Base-by-base conservation (phyloP, 2,797 vertebrate genomes). In the Macroramphosus scolopax region DNA sequence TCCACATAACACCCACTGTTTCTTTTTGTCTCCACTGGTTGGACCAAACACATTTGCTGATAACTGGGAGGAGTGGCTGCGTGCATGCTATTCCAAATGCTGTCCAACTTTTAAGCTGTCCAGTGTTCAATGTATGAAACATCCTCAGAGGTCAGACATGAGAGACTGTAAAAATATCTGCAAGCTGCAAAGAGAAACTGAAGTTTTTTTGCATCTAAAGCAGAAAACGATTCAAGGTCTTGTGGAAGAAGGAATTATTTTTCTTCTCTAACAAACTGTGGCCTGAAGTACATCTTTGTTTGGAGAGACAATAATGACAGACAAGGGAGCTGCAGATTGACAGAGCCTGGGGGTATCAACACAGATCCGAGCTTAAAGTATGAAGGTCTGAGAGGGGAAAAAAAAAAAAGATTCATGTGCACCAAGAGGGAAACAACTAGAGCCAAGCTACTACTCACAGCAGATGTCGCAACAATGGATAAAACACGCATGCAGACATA, bases 271-370 rank as follows among this genome's bases (percentile, higher is more conserved):
- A 49, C 64, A 52, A 64, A 62, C 34, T 50, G 32, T 55, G 49
- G 52, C 79, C 75, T 58, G 50, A 38, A 77, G 77, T 73, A 42
- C 59, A 48, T 50, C 54, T 77, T 57, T 75, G 73, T 77, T 75
- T 71, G 58, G 58, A 59, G 46, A 68, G 58, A 72, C 72, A 67
- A 68, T 80, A 81, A 81, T 51, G 75, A 76, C 72, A 77, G 47
- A 58, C 69, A 67, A 36, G 77, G 61, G 74, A 78, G 50, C 55
- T 50, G 48, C 39, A 41, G 52, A 66, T 63, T 29, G 12, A 55
- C 51, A 58, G 17, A 30, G 69, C 65, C 60, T 13, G 34, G 10
- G 38, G 77, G 47, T 53, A 63, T 66, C 54, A 14, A 37, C 61
- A 56, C 46, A 55, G 41, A 70, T 46, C 53, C 17, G 28, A 31